Evolutionary conservation across 2,797 vertebrate species (phyloP).

Genomic region (Taeniopygia guttata): DNA sequence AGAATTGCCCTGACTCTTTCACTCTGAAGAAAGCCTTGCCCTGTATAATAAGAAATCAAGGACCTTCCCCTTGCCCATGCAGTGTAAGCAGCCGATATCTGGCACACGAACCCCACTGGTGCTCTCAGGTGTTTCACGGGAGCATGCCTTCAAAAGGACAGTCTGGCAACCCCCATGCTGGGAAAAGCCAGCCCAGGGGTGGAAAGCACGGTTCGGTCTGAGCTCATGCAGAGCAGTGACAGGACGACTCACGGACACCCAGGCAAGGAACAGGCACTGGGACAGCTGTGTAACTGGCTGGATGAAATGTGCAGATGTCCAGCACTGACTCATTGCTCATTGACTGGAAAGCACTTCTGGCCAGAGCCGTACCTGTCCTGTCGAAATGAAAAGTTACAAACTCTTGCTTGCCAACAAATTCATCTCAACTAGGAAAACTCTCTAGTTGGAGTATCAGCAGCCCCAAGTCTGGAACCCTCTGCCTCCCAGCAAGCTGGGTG

Average conservation of each 20-base stretch:
- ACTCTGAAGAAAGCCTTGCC: neutral
- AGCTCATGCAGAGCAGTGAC: neutral
- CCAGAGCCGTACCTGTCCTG: neutral
- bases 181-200: neutral
- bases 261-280: neutral
- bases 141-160: fast-evolving
- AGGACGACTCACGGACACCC: fast-evolving
- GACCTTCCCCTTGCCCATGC: neutral
- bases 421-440: neutral
- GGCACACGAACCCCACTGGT: fast-evolving
- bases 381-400: neutral
- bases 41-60: neutral
- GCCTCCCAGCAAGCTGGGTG: neutral
- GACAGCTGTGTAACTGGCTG: neutral
- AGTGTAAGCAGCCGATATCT: fast-evolving
- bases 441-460: neutral
- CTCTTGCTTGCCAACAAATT: neutral
- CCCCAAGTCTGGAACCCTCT: neutral
- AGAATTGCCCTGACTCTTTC: neutral
- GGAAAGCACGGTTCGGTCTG: fast-evolving
- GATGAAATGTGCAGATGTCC: neutral
- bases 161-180: fast-evolving
- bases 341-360: neutral
- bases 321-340: no score
- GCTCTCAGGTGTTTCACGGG: fast-evolving